Percentiles rank a stretch among this genome's conserved stretches.
Evolutionary conservation across 2,888 invertebrate genomes (phyloP).

Genomic region (Beris morrisii): DNA sequence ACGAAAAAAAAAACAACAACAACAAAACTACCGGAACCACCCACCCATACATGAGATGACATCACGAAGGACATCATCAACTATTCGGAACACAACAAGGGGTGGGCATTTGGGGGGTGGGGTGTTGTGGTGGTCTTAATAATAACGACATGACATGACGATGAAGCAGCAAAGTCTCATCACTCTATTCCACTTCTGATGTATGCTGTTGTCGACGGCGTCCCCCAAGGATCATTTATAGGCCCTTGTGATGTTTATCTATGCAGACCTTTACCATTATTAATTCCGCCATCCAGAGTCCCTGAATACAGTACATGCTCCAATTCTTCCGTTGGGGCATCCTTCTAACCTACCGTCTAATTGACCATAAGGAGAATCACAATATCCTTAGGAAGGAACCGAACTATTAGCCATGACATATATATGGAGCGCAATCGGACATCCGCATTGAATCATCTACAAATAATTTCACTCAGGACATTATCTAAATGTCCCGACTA

Average conservation of each 20-base stretch:
- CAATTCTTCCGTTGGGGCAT: too few species aligned
- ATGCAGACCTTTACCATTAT: too few species aligned
- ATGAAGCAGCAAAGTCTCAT: slow-evolving; percentile 14
- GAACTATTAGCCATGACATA: slow-evolving; percentile 11
- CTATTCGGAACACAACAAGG: slow-evolving; percentile 20
- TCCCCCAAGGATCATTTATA: too few species aligned
- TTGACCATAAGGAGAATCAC: too few species aligned
- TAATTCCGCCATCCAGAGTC: too few species aligned
- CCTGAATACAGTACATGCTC: too few species aligned
- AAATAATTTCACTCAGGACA: slow-evolving; percentile 23
- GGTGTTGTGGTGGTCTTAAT: not conserved
- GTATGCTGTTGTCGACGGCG: too few species aligned
- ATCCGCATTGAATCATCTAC: slow-evolving; percentile 26
- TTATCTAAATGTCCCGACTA: slow-evolving; percentile 11
- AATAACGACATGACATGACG: slow-evolving; percentile 23
- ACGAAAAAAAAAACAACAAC: not conserved
- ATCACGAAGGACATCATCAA: slow-evolving; percentile 28
- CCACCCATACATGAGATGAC: slow-evolving; percentile 16
- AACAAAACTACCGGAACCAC: slow-evolving; percentile 12
- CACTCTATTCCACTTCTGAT: not conserved
- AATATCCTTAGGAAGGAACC: not conserved
- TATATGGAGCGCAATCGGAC: slow-evolving; percentile 13
- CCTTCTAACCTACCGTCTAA: too few species aligned
- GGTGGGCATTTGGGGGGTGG: too few species aligned
- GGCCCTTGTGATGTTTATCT: too few species aligned